These are phyloP conservation scores for Cheilosia soror DNA, from an alignment of 2,888 invertebrate species.

Conservation along the genomic window DNA sequence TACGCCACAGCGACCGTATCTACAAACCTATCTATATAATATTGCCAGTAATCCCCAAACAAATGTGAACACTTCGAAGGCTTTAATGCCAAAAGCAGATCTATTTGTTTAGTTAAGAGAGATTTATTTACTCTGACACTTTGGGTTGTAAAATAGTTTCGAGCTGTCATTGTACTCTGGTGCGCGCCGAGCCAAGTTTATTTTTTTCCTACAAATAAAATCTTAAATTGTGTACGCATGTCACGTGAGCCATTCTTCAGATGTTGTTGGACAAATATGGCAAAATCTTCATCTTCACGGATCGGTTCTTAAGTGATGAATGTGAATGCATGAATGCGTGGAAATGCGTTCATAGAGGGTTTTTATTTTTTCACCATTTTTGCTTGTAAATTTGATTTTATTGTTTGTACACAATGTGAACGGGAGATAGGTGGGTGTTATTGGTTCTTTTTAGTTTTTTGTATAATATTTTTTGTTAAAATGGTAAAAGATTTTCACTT, in stretches of 20 bases:
- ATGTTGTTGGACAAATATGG: constrained; percentile 74
- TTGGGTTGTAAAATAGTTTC: constrained; percentile 67
- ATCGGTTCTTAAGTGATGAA: constrained; percentile 65
- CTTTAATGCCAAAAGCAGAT: constrained; percentile 67
- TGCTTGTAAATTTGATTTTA: constrained; percentile 48
- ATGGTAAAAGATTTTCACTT: constrained; percentile 52
- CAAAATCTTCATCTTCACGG: constrained; percentile 63
- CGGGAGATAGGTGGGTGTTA: constrained; percentile 62
- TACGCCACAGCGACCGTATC: constrained; percentile 40
- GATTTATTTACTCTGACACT: constrained; percentile 75
- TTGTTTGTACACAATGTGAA: constrained; percentile 55
- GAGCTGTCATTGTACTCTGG: constrained; percentile 52
- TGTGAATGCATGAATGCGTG: constrained; percentile 70
- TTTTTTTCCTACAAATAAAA: constrained; percentile 55
- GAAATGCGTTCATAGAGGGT: constrained; percentile 58
- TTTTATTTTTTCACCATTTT: constrained; percentile 20
- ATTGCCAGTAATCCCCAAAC: constrained; percentile 71
- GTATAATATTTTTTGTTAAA: constrained; percentile 41
- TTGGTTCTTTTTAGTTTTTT: constrained; percentile 12
- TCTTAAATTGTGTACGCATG: constrained; percentile 72
- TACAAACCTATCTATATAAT: constrained; percentile 26
- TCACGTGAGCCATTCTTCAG: constrained; percentile 73
- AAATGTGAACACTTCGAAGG: constrained; percentile 73
- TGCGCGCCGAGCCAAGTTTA: constrained; percentile 22
- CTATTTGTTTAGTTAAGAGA: constrained; percentile 75